Evolutionary conservation across 2,888 invertebrate species (phyloP).

Genomic region (Lycaena phlaeas): DNA sequence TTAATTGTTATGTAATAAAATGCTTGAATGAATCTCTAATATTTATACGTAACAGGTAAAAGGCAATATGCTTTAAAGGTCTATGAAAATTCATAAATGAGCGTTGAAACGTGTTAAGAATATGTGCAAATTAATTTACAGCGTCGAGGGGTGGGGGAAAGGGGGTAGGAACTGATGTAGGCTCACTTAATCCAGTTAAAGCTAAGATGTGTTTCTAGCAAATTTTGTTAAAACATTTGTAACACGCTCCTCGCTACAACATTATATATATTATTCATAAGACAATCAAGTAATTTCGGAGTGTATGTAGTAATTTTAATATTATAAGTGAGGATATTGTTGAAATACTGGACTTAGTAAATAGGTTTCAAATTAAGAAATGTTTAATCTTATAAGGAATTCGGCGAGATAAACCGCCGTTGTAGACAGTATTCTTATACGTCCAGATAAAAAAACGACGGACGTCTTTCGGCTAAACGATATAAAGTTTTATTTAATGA

Average conservation of each 20-base stretch:
- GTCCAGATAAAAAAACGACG: too few species aligned
- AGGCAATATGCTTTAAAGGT: not conserved
- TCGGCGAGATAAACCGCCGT: too few species aligned
- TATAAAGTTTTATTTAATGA: too few species aligned
- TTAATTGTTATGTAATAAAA: constrained; percentile 17
- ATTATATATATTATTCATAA: not conserved
- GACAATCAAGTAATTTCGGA: not conserved
- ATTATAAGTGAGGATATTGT: too few species aligned
- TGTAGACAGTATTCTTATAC: too few species aligned
- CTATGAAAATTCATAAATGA: constrained; percentile 18
- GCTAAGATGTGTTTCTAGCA: not conserved
- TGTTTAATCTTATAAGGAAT: too few species aligned
- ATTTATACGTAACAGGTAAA: too few species aligned
- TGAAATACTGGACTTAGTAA: too few species aligned
- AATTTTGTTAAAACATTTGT: not conserved
- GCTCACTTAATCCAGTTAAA: not conserved
- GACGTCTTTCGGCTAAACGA: too few species aligned
- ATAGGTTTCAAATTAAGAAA: too few species aligned
- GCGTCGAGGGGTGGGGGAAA: constrained; percentile 15
- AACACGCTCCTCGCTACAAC: not conserved
- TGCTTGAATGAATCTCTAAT: too few species aligned
- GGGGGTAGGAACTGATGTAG: constrained; percentile 10
- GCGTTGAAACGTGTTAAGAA: constrained; percentile 17
- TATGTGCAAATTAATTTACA: constrained; percentile 19
- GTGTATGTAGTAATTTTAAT: not conserved